A percentile compares a stretch with the other conserved stretches of the same genome.
Evolutionary conservation across 2,888 invertebrate genomes (phyloP).

Genomic region (Tyria jacobaeae): DNA sequence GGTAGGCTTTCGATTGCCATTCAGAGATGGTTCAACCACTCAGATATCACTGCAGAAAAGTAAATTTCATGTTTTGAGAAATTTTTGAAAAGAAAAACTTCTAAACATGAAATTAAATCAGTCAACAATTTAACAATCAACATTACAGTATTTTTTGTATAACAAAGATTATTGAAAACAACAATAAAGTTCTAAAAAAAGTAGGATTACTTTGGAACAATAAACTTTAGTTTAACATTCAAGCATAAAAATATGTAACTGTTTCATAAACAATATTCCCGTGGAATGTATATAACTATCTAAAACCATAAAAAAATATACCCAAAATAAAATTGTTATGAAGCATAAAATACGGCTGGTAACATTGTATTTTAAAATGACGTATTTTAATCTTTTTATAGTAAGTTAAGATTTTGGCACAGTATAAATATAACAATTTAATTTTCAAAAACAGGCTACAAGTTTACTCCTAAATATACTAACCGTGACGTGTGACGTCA

Average conservation of each 20-base stretch:
- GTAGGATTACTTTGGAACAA: constrained; percentile 2
- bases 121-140: background rate
- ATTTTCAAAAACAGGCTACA: constrained; percentile 46
- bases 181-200: background rate
- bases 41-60: background rate
- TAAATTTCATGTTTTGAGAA: background rate
- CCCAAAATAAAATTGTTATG: constrained; percentile 41
- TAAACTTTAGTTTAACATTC: background rate
- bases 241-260: background rate
- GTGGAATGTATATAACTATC: constrained; percentile 26
- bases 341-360: constrained; percentile 20
- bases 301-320: constrained; percentile 34
- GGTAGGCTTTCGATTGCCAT: background rate
- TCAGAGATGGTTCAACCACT: background rate
- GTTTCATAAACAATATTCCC: constrained; percentile 10
- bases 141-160: background rate
- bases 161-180: constrained; percentile 1
- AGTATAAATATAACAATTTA: constrained; percentile 35
- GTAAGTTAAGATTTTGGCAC: constrained; percentile 46
- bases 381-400: constrained; percentile 5
- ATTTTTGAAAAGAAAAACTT: background rate
- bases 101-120: background rate
- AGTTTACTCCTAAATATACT: constrained; percentile 13
- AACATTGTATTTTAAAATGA: constrained; percentile 26
- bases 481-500: constrained; percentile 1